Evolutionary conservation across 2,797 vertebrate species (phyloP), one percentile per base, ranked within the genome.

Genomic region (Ficedula albicollis): DNA sequence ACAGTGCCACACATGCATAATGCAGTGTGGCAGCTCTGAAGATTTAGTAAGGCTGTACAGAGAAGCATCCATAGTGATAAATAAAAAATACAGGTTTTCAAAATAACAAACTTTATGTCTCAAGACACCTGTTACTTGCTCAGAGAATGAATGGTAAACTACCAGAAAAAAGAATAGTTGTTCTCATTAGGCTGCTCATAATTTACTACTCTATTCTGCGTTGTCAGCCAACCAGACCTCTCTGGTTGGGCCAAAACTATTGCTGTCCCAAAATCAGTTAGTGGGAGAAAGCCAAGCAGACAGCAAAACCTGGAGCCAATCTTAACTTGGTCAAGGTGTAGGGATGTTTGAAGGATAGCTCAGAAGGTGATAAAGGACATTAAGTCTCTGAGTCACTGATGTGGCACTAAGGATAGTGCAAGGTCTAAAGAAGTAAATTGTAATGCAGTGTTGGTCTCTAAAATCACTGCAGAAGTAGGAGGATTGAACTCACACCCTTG

Each of bases 41-140:
- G 89, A 74, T 89, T 93, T 83, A 96, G 79, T 90, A 79, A 88
- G 76, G 81, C 92, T 83, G 70, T 49, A 84, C 66, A 91, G 93
- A 95, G 43, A 91, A 94, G 80, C 75, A 96, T 66, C 78, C 96
- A 46, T 51, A 52, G n/a, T 8, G 23, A 93, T 93, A 96, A 93
- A 95, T 88, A 91, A 94, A 96, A 84, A 93, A 93, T 30, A 89
- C 60, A 88, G 58, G 79, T 84, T 94, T 96, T 93, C 81, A 85
- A 96, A 97, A 93, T 41, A 54, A 74, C 76, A 92, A 97, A 94
- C 63, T 73, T 94, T 75, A 72, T 77, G 83, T 85, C 90, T 94
- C 81, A 83, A 92, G 79, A 81, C 84, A 86, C 90, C 59, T 69
- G 39, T 72, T 96, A 87, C 89, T 95, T 91, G 85, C 19, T 56